Conservation (phyloP, 2,113 vertebrate genomes). For the Hemicordylus capensis region DNA sequence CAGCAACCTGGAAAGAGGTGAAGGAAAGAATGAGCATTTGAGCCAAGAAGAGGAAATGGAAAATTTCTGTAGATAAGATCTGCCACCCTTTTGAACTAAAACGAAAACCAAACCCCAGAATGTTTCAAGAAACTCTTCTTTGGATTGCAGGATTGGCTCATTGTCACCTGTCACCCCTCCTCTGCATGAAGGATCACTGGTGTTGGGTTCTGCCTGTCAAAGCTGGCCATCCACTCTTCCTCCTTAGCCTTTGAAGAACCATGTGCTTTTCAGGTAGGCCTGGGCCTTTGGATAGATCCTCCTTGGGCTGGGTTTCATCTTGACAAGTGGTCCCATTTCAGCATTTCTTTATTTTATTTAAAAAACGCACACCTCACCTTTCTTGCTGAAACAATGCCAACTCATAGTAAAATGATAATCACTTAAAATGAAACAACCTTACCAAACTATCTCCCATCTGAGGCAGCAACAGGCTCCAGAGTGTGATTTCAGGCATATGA, state of each 20-base stretch:
- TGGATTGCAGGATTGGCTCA: not conserved
- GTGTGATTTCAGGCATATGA: no score
- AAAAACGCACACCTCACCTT: no score
- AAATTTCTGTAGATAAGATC: constrained; percentile 3
- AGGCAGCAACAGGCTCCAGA: not conserved
- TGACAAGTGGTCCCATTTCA: not conserved
- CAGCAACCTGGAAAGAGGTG: not conserved
- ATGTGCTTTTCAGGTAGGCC: not conserved
- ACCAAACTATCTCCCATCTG: not conserved
- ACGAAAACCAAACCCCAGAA: not conserved
- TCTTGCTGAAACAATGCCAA: no score
- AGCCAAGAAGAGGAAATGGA: not conserved
- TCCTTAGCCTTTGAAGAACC: not conserved
- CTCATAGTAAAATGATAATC: not conserved
- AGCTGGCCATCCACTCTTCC: not conserved
- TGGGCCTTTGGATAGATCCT: not conserved
- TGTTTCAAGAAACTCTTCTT: not conserved
- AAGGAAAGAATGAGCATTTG: not conserved
- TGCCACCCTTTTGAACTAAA: not conserved
- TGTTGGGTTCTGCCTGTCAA: not conserved
- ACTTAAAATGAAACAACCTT: not conserved
- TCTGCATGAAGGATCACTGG: not conserved
- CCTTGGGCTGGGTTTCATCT: not conserved
- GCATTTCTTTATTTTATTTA: not conserved
- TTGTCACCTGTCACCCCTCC: not conserved